Conservation (phyloP, 2,888 invertebrate genomes). For the Saturnia japonica region DNA sequence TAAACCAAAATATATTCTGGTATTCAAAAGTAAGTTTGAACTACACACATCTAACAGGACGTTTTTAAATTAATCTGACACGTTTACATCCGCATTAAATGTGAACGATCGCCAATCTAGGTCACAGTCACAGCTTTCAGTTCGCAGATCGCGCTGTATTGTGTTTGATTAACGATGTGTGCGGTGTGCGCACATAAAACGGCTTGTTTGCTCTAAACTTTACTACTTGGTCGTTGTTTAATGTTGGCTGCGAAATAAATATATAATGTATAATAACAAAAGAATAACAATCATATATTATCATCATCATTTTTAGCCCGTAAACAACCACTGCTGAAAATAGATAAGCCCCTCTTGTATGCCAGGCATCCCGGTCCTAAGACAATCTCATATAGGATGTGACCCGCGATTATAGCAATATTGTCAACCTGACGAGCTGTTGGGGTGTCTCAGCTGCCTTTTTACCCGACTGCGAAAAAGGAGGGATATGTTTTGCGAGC, state of each 20-base stretch:
- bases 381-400: too few species aligned
- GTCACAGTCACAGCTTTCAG: conserved; percentile 31
- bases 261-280: background rate
- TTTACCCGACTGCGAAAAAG: too few species aligned
- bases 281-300: background rate
- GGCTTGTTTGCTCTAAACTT: conserved; percentile 31
- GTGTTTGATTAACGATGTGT: conserved; percentile 38
- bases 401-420: too few species aligned
- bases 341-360: too few species aligned
- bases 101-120: conserved; percentile 37
- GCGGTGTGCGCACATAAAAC: conserved; percentile 39
- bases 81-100: conserved; percentile 21
- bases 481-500: too few species aligned
- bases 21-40: background rate
- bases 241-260: background rate
- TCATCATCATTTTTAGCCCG: too few species aligned
- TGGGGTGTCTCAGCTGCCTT: too few species aligned
- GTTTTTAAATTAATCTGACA: conserved; percentile 21
- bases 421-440: too few species aligned
- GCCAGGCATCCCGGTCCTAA: too few species aligned
- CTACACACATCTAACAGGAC: conserved; percentile 13
- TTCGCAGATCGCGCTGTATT: conserved; percentile 26
- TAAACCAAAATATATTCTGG: background rate
- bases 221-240: conserved; percentile 1
- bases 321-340: too few species aligned